A percentile compares a stretch with the other conserved stretches of the same genome.
Conservation (phyloP, 2,888 invertebrate species). For the Acanthosoma haemorrhoidale region DNA sequence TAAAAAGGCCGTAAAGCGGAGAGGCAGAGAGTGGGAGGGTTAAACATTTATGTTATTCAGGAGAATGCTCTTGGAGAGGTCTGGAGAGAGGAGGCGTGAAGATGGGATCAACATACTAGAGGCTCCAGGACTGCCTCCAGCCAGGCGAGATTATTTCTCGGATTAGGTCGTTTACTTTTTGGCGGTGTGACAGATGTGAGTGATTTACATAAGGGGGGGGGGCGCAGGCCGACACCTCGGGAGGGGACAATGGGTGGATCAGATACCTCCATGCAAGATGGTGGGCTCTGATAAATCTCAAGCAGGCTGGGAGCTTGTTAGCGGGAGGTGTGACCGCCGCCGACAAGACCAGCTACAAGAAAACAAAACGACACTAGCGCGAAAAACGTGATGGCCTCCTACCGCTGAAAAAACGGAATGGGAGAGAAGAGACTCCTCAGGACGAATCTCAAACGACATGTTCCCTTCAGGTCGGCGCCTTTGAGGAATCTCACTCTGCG, state of each 20-base stretch:
- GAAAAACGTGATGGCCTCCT: conserved; percentile 11
- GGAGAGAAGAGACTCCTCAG: background rate
- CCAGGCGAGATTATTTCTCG: background rate
- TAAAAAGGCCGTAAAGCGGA: background rate
- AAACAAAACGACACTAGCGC: background rate
- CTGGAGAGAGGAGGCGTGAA: background rate
- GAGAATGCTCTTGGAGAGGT: background rate
- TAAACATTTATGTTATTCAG: background rate
- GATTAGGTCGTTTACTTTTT: conserved; percentile 12
- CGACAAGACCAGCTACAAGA: background rate
- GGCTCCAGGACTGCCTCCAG: background rate
- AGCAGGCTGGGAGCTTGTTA: background rate
- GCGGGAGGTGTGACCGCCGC: background rate
- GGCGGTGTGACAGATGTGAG: background rate
- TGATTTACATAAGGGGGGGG: conserved; percentile 11
- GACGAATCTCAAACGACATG: background rate
- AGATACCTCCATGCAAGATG: background rate
- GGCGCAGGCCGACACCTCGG: background rate
- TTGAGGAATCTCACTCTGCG: background rate
- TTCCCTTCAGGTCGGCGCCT: conserved; percentile 1
- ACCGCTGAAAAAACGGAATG: background rate
- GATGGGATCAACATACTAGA: conserved; percentile 4
- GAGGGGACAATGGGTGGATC: background rate
- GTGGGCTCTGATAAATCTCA: background rate
- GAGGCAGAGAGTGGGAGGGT: background rate